phyloP scores from a whole-genome alignment of 2,797 vertebrate genomes.

The Esox lucius region DNA sequence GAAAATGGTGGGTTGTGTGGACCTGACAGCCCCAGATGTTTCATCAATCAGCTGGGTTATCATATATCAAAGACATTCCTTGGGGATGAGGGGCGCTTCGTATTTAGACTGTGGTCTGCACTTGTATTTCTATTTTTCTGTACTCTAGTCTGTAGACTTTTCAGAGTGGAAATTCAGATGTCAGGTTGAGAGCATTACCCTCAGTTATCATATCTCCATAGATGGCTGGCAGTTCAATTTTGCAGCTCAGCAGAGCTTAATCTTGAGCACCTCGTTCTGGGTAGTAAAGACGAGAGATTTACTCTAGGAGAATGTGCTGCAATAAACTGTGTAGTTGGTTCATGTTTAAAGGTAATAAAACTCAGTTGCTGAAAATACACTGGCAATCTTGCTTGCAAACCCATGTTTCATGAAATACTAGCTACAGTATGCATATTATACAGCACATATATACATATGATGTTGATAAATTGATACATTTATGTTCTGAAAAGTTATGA shows the following conservation, averaged over 20 bases:
- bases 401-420: too few relatives aligned
- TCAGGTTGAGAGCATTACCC: slow-evolving; percentile 56
- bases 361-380: too few relatives aligned
- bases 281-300: slow-evolving; percentile 37
- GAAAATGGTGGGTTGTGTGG: background rate
- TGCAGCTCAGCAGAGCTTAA: slow-evolving; percentile 68
- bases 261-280: slow-evolving; percentile 41
- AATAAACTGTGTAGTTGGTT: slow-evolving; percentile 29
- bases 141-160: slow-evolving; percentile 9
- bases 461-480: too few relatives aligned
- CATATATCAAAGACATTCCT: background rate
- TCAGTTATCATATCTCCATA: slow-evolving; percentile 64
- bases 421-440: too few relatives aligned
- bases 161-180: slow-evolving; percentile 57
- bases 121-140: too few relatives aligned
- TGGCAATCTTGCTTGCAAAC: too few relatives aligned
- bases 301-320: slow-evolving; percentile 36
- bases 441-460: too few relatives aligned
- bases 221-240: slow-evolving; percentile 67
- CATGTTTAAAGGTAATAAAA: too few relatives aligned
- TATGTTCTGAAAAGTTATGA: too few relatives aligned
- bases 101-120: too few relatives aligned
- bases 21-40: background rate
- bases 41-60: background rate
- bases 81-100: background rate